Conservation (phyloP, 2,113 vertebrate genomes). For the Charina bottae region DNA sequence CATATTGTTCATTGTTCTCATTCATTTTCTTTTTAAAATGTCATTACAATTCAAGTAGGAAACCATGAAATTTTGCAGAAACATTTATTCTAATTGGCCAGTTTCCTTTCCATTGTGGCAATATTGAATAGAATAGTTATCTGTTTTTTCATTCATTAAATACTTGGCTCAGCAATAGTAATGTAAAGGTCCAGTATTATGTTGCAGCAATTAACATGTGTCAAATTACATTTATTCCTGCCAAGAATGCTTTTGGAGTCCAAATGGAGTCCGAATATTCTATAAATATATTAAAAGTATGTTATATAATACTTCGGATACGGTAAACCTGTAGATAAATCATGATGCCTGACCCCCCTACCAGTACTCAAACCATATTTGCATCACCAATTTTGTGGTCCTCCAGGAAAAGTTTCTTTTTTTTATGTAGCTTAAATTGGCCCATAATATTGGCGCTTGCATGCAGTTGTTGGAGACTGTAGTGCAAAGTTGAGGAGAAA, state of each 20-base stretch:
- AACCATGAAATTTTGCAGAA: not conserved
- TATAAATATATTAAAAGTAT: constrained; percentile 2
- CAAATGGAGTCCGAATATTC: not conserved
- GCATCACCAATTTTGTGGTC: not conserved
- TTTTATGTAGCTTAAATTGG: not conserved
- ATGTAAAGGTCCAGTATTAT: not conserved
- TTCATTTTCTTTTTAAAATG: not conserved
- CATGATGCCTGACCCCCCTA: not conserved
- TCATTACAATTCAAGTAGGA: not conserved
- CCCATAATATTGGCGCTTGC: not conserved
- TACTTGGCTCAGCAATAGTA: not conserved
- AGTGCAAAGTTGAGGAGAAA: not conserved
- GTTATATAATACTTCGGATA: not conserved
- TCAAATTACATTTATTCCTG: constrained; percentile 2
- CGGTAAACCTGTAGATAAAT: not conserved
- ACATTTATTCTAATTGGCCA: not conserved
- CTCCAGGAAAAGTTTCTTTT: not conserved
- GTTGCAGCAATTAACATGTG: constrained; percentile 7
- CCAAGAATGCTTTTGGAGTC: not conserved
- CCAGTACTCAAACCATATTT: not conserved
- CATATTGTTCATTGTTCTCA: not conserved
- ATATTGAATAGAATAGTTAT: constrained; percentile 2
- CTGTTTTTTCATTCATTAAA: constrained; percentile 7
- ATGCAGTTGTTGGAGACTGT: not conserved
- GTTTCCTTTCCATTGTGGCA: not conserved